Conservation (phyloP, 1,140 invertebrate species). For the Ephestia elutella region DNA sequence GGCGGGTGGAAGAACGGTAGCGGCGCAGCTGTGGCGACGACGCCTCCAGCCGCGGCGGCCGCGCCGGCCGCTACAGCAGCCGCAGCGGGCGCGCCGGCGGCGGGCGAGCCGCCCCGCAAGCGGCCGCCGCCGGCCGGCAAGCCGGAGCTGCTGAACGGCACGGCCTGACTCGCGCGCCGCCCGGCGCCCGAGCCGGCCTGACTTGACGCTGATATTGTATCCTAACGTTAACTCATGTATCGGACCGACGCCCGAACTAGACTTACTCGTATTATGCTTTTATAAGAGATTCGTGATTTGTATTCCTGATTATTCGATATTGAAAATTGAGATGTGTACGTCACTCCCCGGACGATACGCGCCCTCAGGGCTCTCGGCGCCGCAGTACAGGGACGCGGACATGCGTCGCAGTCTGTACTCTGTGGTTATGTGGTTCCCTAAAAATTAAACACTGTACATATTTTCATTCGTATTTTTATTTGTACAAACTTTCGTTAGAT, state of each 20-base stretch:
- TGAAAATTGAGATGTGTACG: conserved; percentile 58
- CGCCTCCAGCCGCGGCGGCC: too few relatives aligned
- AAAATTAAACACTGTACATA: conserved; percentile 73
- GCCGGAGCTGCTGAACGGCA: conserved; percentile 40
- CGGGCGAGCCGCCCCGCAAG: conserved; percentile 21
- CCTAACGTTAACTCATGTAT: conserved; percentile 10
- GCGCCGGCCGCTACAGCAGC: conserved; percentile 36
- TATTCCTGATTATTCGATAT: conserved; percentile 68
- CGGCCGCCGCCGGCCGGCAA: conserved; percentile 29
- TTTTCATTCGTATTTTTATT: conserved; percentile 70
- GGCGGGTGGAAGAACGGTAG: conserved; percentile 72
- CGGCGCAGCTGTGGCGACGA: conserved; percentile 38
- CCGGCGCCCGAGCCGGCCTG: conserved; percentile 48
- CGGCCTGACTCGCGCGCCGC: conserved; percentile 40
- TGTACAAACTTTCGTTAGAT: conserved; percentile 34
- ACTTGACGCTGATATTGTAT: conserved; percentile 6
- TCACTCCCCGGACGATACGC: conserved; percentile 52
- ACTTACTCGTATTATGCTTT: conserved; percentile 68
- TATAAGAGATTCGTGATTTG: conserved; percentile 70
- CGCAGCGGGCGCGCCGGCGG: conserved; percentile 29
- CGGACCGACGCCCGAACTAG: conserved; percentile 25
- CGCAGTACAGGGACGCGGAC: conserved; percentile 43
- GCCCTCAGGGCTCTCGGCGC: conserved; percentile 40
- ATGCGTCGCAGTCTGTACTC: conserved; percentile 48
- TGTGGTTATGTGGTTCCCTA: conserved; percentile 70